These are phyloP conservation scores for Leuciscus idus DNA, from an alignment of 2,113 vertebrate species.

Conservation along the genomic window DNA sequence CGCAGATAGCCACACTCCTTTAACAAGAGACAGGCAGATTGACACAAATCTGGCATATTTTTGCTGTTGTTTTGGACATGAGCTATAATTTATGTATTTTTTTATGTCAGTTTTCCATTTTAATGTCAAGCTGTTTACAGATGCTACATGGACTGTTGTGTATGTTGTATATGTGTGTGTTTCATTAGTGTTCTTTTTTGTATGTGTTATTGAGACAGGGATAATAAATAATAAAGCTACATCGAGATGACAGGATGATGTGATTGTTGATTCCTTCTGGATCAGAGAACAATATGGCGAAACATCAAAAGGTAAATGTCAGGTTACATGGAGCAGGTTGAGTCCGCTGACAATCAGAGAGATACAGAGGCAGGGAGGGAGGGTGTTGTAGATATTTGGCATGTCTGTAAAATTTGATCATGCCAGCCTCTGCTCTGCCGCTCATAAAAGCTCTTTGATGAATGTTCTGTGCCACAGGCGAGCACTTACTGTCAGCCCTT, in stretches of 20 bases:
- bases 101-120: not conserved
- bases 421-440: slow-evolving; percentile 32
- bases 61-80: not conserved
- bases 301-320: slow-evolving; percentile 52
- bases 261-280: slow-evolving; percentile 41
- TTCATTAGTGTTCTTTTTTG: slow-evolving; percentile 46
- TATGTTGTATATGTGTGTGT: not conserved
- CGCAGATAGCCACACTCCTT: not conserved
- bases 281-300: slow-evolving; percentile 47
- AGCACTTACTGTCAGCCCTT: slow-evolving; percentile 17
- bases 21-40: slow-evolving; percentile 6
- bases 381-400: slow-evolving; percentile 70
- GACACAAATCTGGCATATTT: slow-evolving; percentile 26
- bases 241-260: slow-evolving; percentile 29
- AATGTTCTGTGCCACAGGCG: slow-evolving; percentile 39
- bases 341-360: slow-evolving; percentile 62
- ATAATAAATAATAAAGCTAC: not conserved
- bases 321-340: slow-evolving; percentile 43
- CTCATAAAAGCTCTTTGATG: slow-evolving; percentile 48
- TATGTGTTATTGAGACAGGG: not conserved
- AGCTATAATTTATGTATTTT: slow-evolving; percentile 9
- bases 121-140: not conserved
- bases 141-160: not conserved
- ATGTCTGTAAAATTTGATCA: slow-evolving; percentile 63
- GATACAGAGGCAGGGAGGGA: slow-evolving; percentile 45